Evolutionary conservation across 2,113 vertebrate species (phyloP).

Genomic region (Synchiropus splendidus): DNA sequence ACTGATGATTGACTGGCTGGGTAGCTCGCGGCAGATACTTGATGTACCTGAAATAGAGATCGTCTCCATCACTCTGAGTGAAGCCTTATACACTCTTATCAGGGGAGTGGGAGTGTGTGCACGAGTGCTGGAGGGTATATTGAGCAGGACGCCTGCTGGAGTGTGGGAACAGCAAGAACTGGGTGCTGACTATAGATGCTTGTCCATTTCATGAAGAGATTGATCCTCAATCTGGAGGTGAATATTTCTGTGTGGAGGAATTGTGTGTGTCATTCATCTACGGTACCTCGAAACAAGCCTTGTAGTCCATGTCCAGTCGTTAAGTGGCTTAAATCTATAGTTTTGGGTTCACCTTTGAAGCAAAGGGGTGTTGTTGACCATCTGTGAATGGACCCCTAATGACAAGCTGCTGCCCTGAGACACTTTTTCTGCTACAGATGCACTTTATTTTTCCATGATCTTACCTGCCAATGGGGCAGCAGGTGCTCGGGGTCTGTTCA

Average conservation of each 20-base stretch:
- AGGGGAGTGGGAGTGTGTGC: conserved; percentile 8
- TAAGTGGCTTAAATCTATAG: conserved; percentile 12
- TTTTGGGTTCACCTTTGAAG: conserved; percentile 24
- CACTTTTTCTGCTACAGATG: conserved; percentile 5
- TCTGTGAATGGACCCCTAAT: conserved; percentile 27
- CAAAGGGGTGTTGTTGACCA: conserved; percentile 16
- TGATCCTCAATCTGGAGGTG: too few species aligned
- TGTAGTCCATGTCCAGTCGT: conserved; percentile 36
- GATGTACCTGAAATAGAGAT: conserved; percentile 8
- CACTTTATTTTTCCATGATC: conserved; percentile 11
- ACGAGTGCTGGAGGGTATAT: conserved; percentile 16
- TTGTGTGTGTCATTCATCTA: conserved; percentile 11
- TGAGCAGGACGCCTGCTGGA: conserved; percentile 53
- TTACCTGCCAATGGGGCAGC: conserved; percentile 10
- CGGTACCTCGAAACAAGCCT: conserved; percentile 4
- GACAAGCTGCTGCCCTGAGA: conserved; percentile 19
- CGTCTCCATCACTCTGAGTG: conserved; percentile 33
- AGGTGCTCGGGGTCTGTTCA: conserved; percentile 22
- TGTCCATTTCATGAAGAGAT: conserved; percentile 11
- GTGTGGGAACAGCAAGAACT: conserved; percentile 62
- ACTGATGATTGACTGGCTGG: neutral
- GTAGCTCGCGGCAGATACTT: too few species aligned
- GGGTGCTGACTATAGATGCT: conserved; percentile 44
- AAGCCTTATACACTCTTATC: conserved; percentile 25
- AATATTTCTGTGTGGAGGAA: conserved; percentile 9